Conservation (phyloP, 1,140 invertebrate genomes). For the Neodiprion lecontei region DNA sequence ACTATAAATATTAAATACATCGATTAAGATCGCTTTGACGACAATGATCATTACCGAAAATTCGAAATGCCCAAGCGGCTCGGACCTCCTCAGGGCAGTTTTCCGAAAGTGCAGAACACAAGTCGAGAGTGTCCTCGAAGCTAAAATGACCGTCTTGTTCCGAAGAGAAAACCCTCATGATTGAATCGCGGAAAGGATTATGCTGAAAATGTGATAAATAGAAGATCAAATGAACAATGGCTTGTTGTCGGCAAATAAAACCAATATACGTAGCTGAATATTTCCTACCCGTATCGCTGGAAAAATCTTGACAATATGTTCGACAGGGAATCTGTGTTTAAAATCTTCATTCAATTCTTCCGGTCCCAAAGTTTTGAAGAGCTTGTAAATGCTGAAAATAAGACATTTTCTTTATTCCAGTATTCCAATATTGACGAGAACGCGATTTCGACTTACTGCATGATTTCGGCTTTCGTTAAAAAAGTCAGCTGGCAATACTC, state of each 20-base stretch:
- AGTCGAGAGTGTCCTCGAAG: constrained; percentile 79
- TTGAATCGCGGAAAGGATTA: constrained; percentile 75
- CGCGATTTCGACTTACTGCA: constrained; percentile 58
- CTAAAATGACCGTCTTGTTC: constrained; percentile 68
- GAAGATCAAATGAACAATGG: too few relatives aligned
- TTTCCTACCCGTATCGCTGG: constrained; percentile 61
- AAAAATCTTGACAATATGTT: constrained; percentile 61
- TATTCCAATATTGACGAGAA: background rate
- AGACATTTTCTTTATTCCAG: constrained; percentile 16
- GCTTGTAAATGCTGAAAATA: constrained; percentile 63
- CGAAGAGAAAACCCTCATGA: constrained; percentile 78
- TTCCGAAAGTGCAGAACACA: constrained; percentile 76
- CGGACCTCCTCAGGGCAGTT: constrained; percentile 74
- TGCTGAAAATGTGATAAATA: constrained; percentile 59
- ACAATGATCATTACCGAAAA: constrained; percentile 68
- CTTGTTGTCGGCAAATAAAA: too few relatives aligned
- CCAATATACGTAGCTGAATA: background rate
- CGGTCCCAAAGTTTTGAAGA: constrained; percentile 59
- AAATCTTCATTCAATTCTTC: constrained; percentile 54
- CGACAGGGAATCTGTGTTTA: constrained; percentile 58
- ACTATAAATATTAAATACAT: too few relatives aligned
- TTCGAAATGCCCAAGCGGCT: constrained; percentile 77
- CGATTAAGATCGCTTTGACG: too few relatives aligned
- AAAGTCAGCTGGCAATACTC: constrained; percentile 66
- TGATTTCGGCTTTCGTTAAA: constrained; percentile 65